Conservation (phyloP, 2,797 vertebrate genomes). For the Aeoliscus strigatus region DNA sequence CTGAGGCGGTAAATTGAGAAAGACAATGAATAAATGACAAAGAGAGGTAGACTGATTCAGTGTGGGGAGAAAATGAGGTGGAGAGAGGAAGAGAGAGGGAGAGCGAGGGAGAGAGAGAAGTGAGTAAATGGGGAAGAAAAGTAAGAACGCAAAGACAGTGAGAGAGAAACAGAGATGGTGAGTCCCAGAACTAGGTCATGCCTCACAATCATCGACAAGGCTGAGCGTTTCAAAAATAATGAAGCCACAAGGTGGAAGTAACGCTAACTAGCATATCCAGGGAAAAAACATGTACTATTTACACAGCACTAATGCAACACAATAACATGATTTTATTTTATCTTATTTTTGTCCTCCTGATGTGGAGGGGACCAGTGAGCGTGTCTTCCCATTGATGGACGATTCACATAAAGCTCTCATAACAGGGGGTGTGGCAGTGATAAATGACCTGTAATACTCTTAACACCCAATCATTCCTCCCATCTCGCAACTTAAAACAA, state of each 20-base stretch:
- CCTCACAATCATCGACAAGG: conserved; percentile 59
- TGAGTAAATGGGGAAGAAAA: conserved; percentile 44
- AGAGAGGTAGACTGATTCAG: conserved; percentile 31
- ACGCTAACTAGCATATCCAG: conserved; percentile 70
- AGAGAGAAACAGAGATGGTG: conserved; percentile 18
- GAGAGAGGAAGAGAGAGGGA: conserved; percentile 21
- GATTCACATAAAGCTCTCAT: conserved; percentile 55
- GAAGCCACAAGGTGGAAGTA: conserved; percentile 73
- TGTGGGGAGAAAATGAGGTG: conserved; percentile 40
- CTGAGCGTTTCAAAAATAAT: conserved; percentile 70
- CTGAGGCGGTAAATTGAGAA: conserved; percentile 51
- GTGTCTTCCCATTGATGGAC: conserved; percentile 66
- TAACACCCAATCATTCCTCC: no score
- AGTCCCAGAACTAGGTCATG: conserved; percentile 71
- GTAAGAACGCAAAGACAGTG: conserved; percentile 53
- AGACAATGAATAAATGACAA: conserved; percentile 63
- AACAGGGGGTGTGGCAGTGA: no score
- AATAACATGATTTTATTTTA: conserved; percentile 42
- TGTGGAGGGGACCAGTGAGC: no score
- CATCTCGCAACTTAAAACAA: no score
- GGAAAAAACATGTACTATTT: conserved; percentile 74
- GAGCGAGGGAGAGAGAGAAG: conserved; percentile 24
- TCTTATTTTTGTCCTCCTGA: no score
- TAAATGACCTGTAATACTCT: no score
- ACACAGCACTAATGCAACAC: conserved; percentile 60